Evolutionary conservation across 2,797 vertebrate species (phyloP), one percentile per base, ranked within the genome.

Genomic region (Pantherophis vulpinus): DNA sequence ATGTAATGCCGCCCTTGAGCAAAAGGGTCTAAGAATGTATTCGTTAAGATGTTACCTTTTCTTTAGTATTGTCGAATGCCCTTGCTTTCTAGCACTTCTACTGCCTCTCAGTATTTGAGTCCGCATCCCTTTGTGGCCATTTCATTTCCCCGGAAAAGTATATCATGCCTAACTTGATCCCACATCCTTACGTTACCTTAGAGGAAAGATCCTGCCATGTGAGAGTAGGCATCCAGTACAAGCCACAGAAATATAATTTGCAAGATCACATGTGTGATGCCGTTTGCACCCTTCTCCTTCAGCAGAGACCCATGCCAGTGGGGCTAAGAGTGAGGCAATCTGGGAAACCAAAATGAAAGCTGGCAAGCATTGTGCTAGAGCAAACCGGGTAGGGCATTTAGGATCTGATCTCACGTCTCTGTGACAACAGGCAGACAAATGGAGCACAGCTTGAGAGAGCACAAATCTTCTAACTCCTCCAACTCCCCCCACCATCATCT

Each of bases 241-340:
- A 74, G 66, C n/a, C 14, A 8, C n/a, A 7, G n/a, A 32, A 74
- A 37, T 32, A 14, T 5, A 16, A 32, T 74, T 74, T 32, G n/a
- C n/a, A 74, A 6, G 6, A 32, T 74, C 5, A 18, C 6, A 3
- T 0, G 2, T 3, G 1, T 16, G n/a, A 18, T 6, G 2, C 6
- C 6, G 3, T 70, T 37, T 70, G 66, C 66, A 32, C 14, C 14
- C 66, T 74, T 74, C 66, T 74, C n/a, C 14, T 18, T 74, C 14
- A 18, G n/a, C n/a, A 74, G 66, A 74, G 2, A 18, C 14, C 6
- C 66, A 32, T 74, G 66, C 14, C n/a, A 74, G 32, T 8, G 66
- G n/a, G 6, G n/a, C 66, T 37, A 74, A 32, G n/a, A 8, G 14
- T 16, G n/a, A 74, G 66, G n/a, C 66, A 74, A 6, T 74, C 32